phyloP scores from a whole-genome alignment of 2,113 vertebrate genomes.

The Hiodon tergisus region DNA sequence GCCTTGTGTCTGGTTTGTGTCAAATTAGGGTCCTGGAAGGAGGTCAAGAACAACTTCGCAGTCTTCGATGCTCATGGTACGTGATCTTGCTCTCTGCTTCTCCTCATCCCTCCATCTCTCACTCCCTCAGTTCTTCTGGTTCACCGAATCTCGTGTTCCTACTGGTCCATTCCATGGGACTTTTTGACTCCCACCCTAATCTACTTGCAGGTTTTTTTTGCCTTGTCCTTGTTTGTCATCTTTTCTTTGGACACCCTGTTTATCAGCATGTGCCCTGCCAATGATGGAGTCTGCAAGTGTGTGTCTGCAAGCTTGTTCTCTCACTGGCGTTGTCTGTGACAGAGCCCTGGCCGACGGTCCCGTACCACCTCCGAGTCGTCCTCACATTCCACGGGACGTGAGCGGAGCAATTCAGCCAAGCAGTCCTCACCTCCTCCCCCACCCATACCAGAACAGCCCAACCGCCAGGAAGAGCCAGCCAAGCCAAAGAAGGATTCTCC shows the following conservation, averaged over 20 bases:
- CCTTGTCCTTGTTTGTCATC: neutral
- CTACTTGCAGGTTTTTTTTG: neutral
- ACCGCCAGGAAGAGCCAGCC: constrained; percentile 48
- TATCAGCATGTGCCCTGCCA: neutral
- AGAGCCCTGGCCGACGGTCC: constrained; percentile 65
- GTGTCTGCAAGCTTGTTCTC: neutral
- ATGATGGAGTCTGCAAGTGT: too few species aligned
- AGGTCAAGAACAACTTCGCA: constrained; percentile 72
- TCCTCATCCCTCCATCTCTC: neutral
- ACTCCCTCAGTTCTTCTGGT: neutral
- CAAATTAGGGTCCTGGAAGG: constrained; percentile 55
- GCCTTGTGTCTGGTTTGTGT: constrained; percentile 23
- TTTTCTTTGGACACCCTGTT: neutral
- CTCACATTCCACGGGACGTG: constrained; percentile 70
- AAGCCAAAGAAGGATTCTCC: constrained; percentile 59
- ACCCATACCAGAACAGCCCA: constrained; percentile 60
- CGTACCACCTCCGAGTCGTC: constrained; percentile 76
- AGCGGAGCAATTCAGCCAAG: constrained; percentile 61
- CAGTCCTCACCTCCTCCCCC: constrained; percentile 65
- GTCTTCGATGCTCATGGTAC: constrained; percentile 69
- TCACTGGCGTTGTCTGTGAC: constrained; percentile 1
- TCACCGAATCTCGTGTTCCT: neutral
- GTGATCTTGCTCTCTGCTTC: neutral
- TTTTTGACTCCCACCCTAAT: neutral
- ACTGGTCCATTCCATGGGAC: neutral